Base-by-base conservation (phyloP, 2,113 vertebrate species). In the Aphelocoma coerulescens region DNA sequence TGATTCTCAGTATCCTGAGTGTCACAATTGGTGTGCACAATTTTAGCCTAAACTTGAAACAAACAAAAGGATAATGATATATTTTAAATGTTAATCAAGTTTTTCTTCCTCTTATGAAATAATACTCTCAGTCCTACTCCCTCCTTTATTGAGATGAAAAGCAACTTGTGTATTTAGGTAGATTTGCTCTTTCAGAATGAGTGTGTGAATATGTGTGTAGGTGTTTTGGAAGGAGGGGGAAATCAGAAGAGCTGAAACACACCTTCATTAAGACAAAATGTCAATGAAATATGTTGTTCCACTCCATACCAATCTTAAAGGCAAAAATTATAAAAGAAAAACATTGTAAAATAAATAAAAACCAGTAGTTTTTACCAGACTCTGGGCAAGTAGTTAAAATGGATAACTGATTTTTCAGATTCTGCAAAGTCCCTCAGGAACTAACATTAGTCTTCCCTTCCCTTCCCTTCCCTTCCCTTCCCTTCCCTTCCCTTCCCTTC, bases 61-160 rank as follows among this genome's bases (percentile, higher is more conserved):
- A 77, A 66, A 77, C 33, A 63, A 19, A 67, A 73, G 20, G 17
- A 71, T 41, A 81, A 74, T 41, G 32, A 61, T 32, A 54, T n/a
- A 22, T 73, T 48, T 66, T 54, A 69, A 92, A 73, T 35, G 4
- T 58, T 83, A 62, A 73, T 58, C 23, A 49, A 30, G 14, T 66
- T 85, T 89, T 95, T 87, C 55, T 84, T 93, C 41, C 26, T 86
- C 26, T 88, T 90, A 43, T 88, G 88, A 93, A 91, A 82, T 75
- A 85, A 58, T 88, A 13, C 2, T 35, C 16, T 79, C 35, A 65
- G 41, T 69, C 22, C n/a, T 27, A 54, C 8, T 69, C 37, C 49
- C 10, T 88, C 28, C 7, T 82, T 88, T 72, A 66, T 77, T 88
- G 39, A 68, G 30, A 63, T 68, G 15, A 94, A 89, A 89, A 65